Evolutionary conservation across 1,140 invertebrate genomes (phyloP).

Genomic region (Pogonomyrmex barbatus): DNA sequence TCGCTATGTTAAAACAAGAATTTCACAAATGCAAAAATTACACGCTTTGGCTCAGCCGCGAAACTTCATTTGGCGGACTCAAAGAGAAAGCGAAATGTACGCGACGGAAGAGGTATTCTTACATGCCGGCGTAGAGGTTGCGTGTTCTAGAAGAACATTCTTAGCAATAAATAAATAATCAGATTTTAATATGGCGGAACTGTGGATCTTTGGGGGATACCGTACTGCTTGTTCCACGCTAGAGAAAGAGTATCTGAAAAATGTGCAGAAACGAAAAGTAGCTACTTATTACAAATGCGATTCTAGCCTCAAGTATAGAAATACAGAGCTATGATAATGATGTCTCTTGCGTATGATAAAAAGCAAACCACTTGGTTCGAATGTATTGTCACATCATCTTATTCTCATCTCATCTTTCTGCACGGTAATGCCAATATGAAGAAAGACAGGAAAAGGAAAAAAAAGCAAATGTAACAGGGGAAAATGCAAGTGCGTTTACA

Average conservation of each 20-base stretch:
- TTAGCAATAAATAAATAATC: constrained; percentile 63
- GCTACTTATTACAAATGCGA: constrained; percentile 62
- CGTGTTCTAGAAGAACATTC: neutral
- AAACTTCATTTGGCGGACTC: constrained; percentile 13
- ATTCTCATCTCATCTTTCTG: neutral
- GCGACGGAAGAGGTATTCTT: neutral
- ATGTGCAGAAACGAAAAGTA: neutral
- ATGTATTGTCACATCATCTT: constrained; percentile 23
- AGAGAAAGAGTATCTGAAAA: constrained; percentile 3
- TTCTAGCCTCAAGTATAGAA: constrained; percentile 40
- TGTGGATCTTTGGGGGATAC: neutral
- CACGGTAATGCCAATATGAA: neutral
- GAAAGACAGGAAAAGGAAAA: neutral
- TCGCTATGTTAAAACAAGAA: constrained; percentile 37
- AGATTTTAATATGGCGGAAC: neutral
- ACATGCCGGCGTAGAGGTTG: neutral
- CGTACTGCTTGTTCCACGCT: no score
- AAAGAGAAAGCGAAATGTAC: constrained; percentile 6
- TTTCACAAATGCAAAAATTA: constrained; percentile 53
- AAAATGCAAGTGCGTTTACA: constrained; percentile 34
- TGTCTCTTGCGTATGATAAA: constrained; percentile 26
- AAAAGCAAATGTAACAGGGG: neutral
- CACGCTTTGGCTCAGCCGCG: constrained; percentile 10
- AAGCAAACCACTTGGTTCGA: constrained; percentile 32
- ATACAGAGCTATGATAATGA: constrained; percentile 44